Evolutionary conservation across 2,888 invertebrate species (phyloP).

Genomic region (Eueremaeus valkanovi): DNA sequence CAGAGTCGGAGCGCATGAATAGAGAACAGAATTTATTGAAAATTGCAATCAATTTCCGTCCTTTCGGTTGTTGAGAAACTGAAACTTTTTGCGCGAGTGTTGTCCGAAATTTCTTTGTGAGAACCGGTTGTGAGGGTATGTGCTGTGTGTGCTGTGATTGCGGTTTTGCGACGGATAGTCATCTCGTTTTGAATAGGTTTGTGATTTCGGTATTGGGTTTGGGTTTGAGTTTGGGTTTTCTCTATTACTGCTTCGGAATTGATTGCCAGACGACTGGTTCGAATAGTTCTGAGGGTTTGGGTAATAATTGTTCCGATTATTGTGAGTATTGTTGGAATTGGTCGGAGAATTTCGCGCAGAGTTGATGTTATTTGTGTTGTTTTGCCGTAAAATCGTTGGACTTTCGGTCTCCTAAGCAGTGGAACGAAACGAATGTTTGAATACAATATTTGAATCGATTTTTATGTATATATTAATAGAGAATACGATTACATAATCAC

Average conservation of each 20-base stretch:
- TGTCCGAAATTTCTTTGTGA: neutral
- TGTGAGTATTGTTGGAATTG: constrained; percentile 11
- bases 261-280: neutral
- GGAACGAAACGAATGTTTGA: too few relatives aligned
- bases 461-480: neutral
- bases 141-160: neutral
- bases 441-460: neutral
- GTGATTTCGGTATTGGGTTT: neutral
- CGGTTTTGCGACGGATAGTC: neutral
- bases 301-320: neutral
- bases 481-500: neutral
- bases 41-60: neutral
- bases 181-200: constrained; percentile 4
- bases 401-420: constrained; percentile 7
- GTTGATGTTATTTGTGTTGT: neutral
- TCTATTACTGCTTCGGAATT: neutral
- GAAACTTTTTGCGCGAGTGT: constrained; percentile 3
- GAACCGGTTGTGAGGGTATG: neutral
- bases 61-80: neutral
- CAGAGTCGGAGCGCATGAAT: neutral
- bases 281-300: neutral
- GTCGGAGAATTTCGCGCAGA: constrained; percentile 29
- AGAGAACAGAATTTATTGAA: neutral
- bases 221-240: neutral
- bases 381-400: neutral